Conservation (phyloP, 2,888 invertebrate species). For the Dryobota labecula region DNA sequence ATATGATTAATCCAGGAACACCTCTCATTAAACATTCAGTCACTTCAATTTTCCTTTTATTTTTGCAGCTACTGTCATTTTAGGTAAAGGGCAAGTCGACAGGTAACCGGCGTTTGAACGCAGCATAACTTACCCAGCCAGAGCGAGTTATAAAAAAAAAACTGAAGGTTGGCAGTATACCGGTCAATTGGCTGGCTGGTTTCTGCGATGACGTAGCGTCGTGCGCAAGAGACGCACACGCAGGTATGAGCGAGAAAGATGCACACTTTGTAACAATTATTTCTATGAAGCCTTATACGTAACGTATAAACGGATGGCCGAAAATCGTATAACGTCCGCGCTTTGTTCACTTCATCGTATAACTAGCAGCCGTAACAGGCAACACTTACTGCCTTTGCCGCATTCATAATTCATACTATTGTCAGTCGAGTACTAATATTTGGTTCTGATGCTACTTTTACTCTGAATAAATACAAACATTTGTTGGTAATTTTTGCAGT, state of each 20-base stretch:
- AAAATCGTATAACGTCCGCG: slow-evolving; percentile 87
- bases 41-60: not conserved
- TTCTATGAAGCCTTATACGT: slow-evolving; percentile 88
- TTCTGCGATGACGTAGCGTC: slow-evolving; percentile 88
- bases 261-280: slow-evolving; percentile 82
- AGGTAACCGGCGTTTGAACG: slow-evolving; percentile 70
- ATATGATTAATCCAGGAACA: too few species aligned
- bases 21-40: not conserved
- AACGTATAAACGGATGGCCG: slow-evolving; percentile 85
- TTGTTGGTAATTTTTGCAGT: not conserved
- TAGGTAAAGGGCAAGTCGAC: slow-evolving; percentile 24
- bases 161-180: slow-evolving; percentile 90
- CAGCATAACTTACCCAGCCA: slow-evolving; percentile 87
- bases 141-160: slow-evolving; percentile 90
- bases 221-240: slow-evolving; percentile 75
- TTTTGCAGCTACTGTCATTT: slow-evolving; percentile 3
- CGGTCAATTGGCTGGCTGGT: slow-evolving; percentile 90
- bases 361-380: slow-evolving; percentile 76
- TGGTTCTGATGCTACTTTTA: slow-evolving; percentile 20
- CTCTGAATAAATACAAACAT: not conserved
- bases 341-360: slow-evolving; percentile 81
- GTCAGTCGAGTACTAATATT: slow-evolving; percentile 7
- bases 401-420: slow-evolving; percentile 71
- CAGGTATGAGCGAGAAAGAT: slow-evolving; percentile 72
- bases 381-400: slow-evolving; percentile 69